Base-by-base conservation (phyloP, 2,888 invertebrate species). In the Lepidochrysops patricia region DNA sequence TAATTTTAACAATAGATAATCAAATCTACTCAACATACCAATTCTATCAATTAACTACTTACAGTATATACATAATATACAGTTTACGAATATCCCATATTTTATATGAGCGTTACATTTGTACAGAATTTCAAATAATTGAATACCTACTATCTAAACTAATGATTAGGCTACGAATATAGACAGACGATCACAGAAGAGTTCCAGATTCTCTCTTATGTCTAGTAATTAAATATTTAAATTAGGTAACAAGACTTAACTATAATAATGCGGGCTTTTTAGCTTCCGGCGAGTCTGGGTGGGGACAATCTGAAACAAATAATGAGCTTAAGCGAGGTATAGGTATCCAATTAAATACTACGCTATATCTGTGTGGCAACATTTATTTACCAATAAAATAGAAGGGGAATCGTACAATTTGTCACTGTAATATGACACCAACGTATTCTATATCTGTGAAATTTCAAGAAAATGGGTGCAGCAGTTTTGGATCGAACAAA, bases 211-310 rank as follows among this genome's bases (percentile, higher is more conserved):
- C 74, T 68, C 61, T 67, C 62, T 64, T 61, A 58, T 58, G 63
- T 54, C 60, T 64, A 63, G 49, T 60, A 62, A 62, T 58, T 62
- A 64, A 63, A 61, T 61, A 64, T 62, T 56, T 64, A 65, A 64
- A 63, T 67, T 75, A 72, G 84, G 85, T 84, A 84, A 84, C 84
- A 82, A 78, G 74, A 71, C 32, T 48, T 32, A 9, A 49, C 32
- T 49, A 79, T 82, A 87, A 88, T 88, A 89, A 87, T 70, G 88
- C 81, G 70, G 88, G 87, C 74, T 89, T 89, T 81, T 89, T 89
- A 74, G 85, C 83, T 75, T 85, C 86, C 73, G 89, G 89, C 60
- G 88, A 88, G 69, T 88, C 88, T 67, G 89, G 84, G 72, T 89
- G 87, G 68, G 86, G 81, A 68, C 73, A 80, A 79, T 88, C 89